phyloP scores from a whole-genome alignment of 2,888 invertebrate genomes.

The Pyralis farinalis region DNA sequence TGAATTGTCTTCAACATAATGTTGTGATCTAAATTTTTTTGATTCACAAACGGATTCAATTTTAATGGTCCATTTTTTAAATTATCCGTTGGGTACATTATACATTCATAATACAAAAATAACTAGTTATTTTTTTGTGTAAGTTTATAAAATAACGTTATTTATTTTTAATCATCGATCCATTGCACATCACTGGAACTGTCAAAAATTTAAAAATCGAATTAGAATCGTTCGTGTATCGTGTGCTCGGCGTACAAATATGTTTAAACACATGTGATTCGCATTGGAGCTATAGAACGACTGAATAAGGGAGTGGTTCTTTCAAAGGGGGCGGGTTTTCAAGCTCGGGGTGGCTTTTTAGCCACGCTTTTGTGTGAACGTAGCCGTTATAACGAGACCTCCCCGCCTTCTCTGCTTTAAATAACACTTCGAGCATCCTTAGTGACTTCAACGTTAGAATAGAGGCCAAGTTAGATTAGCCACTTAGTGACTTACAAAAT shows the following conservation, averaged over 20 bases:
- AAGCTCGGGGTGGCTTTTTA: slow-evolving; percentile 63
- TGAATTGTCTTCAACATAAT: slow-evolving; percentile 77
- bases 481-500: slow-evolving; percentile 39
- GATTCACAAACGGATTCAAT: slow-evolving; percentile 49
- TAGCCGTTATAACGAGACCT: slow-evolving; percentile 41
- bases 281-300: slow-evolving; percentile 36
- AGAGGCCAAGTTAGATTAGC: slow-evolving; percentile 36
- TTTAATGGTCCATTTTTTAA: slow-evolving; percentile 68
- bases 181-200: slow-evolving; percentile 6
- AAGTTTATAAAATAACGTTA: neutral
- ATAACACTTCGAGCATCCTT: slow-evolving; percentile 11
- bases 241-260: slow-evolving; percentile 3
- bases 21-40: slow-evolving; percentile 59
- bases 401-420: slow-evolving; percentile 23
- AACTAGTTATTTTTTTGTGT: slow-evolving; percentile 3
- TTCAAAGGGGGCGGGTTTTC: slow-evolving; percentile 58
- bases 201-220: slow-evolving; percentile 7
- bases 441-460: neutral
- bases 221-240: neutral
- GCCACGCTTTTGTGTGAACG: slow-evolving; percentile 52
- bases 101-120: slow-evolving; percentile 36
- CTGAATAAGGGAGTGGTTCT: slow-evolving; percentile 68
- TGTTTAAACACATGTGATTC: slow-evolving; percentile 30
- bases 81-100: slow-evolving; percentile 70
- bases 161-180: neutral